Evolutionary conservation across 1,140 invertebrate genomes (phyloP).

Genomic region (Akabosia matsudoensis): DNA sequence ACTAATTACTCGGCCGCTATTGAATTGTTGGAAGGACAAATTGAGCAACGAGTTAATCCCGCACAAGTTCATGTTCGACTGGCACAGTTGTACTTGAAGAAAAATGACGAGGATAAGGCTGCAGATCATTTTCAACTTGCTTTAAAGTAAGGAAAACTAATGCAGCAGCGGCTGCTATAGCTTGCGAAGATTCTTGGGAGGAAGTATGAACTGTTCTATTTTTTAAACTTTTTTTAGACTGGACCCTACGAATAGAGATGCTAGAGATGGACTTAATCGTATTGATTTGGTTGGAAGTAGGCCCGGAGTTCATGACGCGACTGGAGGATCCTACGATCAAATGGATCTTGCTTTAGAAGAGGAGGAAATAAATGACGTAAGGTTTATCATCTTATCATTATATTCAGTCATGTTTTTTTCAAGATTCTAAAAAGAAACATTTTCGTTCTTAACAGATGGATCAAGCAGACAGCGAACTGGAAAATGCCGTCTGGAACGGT

Average conservation of each 20-base stretch:
- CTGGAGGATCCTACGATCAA: conserved; percentile 60
- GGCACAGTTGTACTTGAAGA: conserved; percentile 60
- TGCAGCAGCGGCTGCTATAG: neutral
- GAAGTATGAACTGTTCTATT: neutral
- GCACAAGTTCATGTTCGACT: conserved; percentile 65
- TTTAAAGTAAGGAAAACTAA: conserved; percentile 57
- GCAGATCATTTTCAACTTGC: conserved; percentile 68
- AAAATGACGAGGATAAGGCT: conserved; percentile 65
- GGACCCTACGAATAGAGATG: conserved; percentile 65
- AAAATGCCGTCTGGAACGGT: conserved; percentile 6
- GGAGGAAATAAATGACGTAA: conserved; percentile 1
- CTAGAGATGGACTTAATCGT: conserved; percentile 66
- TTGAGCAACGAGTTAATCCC: conserved; percentile 61
- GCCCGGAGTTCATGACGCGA: conserved; percentile 55
- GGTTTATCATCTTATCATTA: too few relatives aligned
- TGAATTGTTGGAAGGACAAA: conserved; percentile 60
- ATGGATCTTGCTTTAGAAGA: conserved; percentile 55
- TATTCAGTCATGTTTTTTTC: neutral
- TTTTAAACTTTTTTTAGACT: conserved; percentile 53
- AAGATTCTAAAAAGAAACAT: neutral
- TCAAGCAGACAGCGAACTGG: conserved; percentile 5
- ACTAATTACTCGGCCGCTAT: conserved; percentile 60
- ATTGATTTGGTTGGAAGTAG: conserved; percentile 56
- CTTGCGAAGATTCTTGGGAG: neutral
- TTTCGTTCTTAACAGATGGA: conserved; percentile 11